Base-by-base conservation (phyloP, 2,888 invertebrate species). In the Microctonus brassicae region DNA sequence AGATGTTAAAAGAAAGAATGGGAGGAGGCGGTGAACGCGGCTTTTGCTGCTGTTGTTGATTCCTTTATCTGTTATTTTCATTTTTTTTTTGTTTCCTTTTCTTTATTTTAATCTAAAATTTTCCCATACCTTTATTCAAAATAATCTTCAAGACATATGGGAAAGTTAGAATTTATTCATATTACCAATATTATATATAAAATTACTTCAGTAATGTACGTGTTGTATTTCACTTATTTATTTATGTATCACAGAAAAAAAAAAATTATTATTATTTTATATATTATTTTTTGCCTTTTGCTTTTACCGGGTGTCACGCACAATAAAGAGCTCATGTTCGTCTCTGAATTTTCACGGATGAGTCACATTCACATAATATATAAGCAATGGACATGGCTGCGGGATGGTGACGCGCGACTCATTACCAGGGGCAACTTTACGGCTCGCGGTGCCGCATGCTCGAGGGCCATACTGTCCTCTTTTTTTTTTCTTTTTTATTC, bases 401-500 rank as follows among this genome's bases (percentile, higher is more conserved):
- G 29, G 29, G n/a, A n/a, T 47, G 47, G 47, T 47, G 47, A 17
- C 17, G 47, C n/a, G 47, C 17, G 47, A 47, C 17, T 17, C 17
- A 17, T 17, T 47, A 47, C 47, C 47, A 47, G 47, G 47, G 17
- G 17, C 5, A 47, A 47, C 47, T 17, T 17, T 17, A 47, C 17
- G 47, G 47, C 47, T 47, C 17, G 47, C 47, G 17, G 17, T 47
- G 47, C 47, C 33, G 42, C 61, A 70, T 66, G 75, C 58, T 68
- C 74, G 75, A 77, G 81, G 79, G 77, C 76, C 76, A 74, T 70
- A 73, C 74, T 75, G 75, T n/a, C n/a, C n/a, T n/a, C n/a, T n/a
- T n/a, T n/a, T n/a, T n/a, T n/a, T n/a, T n/a, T n/a, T n/a, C n/a
- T n/a, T n/a, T n/a, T n/a, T n/a, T n/a, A 79, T 75, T 76, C 74